phyloP scores from a whole-genome alignment of 2,888 invertebrate genomes.

The Eupithecia pulchellata region DNA sequence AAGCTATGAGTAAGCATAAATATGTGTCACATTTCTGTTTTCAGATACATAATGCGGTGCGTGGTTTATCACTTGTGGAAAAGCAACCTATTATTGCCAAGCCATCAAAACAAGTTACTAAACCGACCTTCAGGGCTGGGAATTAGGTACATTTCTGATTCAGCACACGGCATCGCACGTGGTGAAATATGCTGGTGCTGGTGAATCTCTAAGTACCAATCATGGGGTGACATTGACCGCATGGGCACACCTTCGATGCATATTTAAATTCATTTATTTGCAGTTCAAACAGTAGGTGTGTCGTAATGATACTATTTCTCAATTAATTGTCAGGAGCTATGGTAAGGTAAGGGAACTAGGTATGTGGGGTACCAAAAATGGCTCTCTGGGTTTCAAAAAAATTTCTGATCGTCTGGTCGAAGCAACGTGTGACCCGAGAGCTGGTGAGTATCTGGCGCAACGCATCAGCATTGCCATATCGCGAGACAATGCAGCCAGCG shows the following conservation, averaged over 20 bases:
- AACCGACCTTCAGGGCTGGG: slow-evolving; percentile 1
- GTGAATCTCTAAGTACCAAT: not conserved
- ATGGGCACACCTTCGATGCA: slow-evolving; percentile 3
- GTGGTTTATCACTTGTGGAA: not conserved
- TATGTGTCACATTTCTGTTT: not conserved
- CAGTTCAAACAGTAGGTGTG: too few species aligned
- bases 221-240: slow-evolving; percentile 21
- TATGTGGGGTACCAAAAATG: too few species aligned
- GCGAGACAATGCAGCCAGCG: too few species aligned
- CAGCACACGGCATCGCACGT: not conserved
- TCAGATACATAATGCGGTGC: too few species aligned
- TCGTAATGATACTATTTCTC: too few species aligned
- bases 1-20: too few species aligned
- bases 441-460: too few species aligned
- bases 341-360: too few species aligned
- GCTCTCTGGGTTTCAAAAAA: too few species aligned
- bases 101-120: not conserved
- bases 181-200: not conserved
- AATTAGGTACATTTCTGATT: slow-evolving; percentile 1
- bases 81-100: not conserved
- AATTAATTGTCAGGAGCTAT: not conserved
- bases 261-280: not conserved
- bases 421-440: too few species aligned
- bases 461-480: too few species aligned
- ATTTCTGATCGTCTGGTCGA: too few species aligned